Evolutionary conservation across 2,888 invertebrate species (phyloP).

Genomic region (Mimumesa dahlbomi): DNA sequence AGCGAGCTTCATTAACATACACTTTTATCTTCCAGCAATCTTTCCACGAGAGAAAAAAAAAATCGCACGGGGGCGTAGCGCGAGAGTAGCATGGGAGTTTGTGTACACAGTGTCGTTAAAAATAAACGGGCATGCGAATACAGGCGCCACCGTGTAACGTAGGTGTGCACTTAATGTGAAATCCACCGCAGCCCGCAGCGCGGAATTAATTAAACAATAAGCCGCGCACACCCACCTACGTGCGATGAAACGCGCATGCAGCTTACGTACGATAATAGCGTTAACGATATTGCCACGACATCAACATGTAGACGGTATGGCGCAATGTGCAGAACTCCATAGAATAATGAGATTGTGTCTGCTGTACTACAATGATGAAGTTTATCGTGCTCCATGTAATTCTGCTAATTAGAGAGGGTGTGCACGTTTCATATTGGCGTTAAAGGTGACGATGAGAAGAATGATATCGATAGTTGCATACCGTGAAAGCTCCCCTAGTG

Average conservation of each 20-base stretch:
- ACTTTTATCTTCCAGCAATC: too few relatives aligned
- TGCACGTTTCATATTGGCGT: neutral
- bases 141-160: conserved; percentile 15
- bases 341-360: conserved; percentile 15
- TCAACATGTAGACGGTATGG: conserved; percentile 27
- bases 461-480: neutral
- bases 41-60: too few relatives aligned
- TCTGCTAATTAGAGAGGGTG: conserved; percentile 32
- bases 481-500: too few relatives aligned
- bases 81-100: too few relatives aligned
- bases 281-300: conserved; percentile 45
- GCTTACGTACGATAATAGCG: conserved; percentile 9
- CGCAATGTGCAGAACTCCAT: neutral
- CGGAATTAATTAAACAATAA: conserved; percentile 54
- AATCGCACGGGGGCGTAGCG: too few relatives aligned
- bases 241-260: conserved; percentile 9
- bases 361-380: conserved; percentile 4
- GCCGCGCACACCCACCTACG: conserved; percentile 22
- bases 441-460: neutral
- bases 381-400: conserved; percentile 17
- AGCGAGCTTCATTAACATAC: too few relatives aligned
- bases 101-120: too few relatives aligned
- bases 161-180: conserved; percentile 15
- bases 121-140: conserved; percentile 34
- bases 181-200: conserved; percentile 12